Evolutionary conservation across 2,888 invertebrate species (phyloP).

Genomic region (Agriopis leucophaearia): DNA sequence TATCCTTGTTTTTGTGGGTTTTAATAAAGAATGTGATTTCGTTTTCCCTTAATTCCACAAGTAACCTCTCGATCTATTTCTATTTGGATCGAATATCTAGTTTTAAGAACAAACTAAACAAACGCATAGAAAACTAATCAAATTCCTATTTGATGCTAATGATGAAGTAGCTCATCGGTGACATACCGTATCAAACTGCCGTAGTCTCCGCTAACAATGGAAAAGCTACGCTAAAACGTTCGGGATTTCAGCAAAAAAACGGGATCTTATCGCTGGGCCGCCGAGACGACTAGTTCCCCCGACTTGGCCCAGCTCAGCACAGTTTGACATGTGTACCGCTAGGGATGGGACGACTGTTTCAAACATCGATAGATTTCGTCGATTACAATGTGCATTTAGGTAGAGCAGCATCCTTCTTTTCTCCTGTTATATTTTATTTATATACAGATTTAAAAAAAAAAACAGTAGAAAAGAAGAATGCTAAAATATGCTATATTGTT

Average conservation of each 20-base stretch:
- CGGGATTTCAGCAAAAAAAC: constrained; percentile 37
- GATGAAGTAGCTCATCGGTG: constrained; percentile 5
- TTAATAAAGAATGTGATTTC: too few species aligned
- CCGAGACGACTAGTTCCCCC: constrained; percentile 33
- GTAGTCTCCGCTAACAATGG: constrained; percentile 33
- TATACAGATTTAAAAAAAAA: too few species aligned
- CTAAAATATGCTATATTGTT: too few species aligned
- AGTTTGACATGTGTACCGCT: constrained; percentile 34
- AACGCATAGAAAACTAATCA: too few species aligned
- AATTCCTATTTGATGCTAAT: neutral
- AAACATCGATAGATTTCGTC: constrained; percentile 2
- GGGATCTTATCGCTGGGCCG: constrained; percentile 34
- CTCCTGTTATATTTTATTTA: too few species aligned
- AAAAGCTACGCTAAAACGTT: constrained; percentile 20
- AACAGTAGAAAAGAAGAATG: too few species aligned
- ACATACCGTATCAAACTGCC: constrained; percentile 24
- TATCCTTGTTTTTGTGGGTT: too few species aligned
- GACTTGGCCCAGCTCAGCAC: constrained; percentile 37
- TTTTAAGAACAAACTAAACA: too few species aligned
- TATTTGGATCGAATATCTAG: neutral
- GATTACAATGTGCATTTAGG: neutral
- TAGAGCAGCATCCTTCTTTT: too few species aligned
- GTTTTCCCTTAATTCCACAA: neutral
- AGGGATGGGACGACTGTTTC: constrained; percentile 1
- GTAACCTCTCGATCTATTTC: too few species aligned